Evolutionary conservation across 2,113 vertebrate species (phyloP).

Genomic region (Labeo catla): DNA sequence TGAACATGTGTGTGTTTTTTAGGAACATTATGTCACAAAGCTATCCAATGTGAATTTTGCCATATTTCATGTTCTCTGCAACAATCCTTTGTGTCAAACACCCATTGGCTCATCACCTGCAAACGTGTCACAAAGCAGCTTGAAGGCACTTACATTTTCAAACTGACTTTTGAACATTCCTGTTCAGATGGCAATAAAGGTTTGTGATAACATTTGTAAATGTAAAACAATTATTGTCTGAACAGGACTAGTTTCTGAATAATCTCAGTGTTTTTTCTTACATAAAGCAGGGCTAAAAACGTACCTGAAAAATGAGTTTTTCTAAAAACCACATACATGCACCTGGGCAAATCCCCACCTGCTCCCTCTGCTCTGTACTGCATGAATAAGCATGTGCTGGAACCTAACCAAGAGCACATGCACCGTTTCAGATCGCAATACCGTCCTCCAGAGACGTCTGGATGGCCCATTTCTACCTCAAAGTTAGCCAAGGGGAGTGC

Average conservation of each 20-base stretch:
- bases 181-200: background rate
- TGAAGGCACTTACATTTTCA: background rate
- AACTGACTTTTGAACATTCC: background rate
- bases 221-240: background rate
- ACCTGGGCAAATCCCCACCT: constrained; percentile 25
- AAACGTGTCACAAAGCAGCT: background rate
- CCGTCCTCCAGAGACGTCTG: constrained; percentile 54
- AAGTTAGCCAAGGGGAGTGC: constrained; percentile 55
- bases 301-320: background rate
- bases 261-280: background rate
- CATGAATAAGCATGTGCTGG: constrained; percentile 56
- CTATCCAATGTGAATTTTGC: background rate
- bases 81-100: background rate
- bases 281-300: background rate
- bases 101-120: background rate
- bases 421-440: constrained; percentile 59
- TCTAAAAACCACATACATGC: background rate
- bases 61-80: background rate
- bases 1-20: too few species aligned
- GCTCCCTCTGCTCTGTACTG: constrained; percentile 46
- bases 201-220: background rate
- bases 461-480: constrained; percentile 58
- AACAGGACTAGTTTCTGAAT: background rate
- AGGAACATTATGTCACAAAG: background rate
- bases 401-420: constrained; percentile 50